phyloP scores from a whole-genome alignment of 2,888 invertebrate species.

The Mythimna vitellina region DNA sequence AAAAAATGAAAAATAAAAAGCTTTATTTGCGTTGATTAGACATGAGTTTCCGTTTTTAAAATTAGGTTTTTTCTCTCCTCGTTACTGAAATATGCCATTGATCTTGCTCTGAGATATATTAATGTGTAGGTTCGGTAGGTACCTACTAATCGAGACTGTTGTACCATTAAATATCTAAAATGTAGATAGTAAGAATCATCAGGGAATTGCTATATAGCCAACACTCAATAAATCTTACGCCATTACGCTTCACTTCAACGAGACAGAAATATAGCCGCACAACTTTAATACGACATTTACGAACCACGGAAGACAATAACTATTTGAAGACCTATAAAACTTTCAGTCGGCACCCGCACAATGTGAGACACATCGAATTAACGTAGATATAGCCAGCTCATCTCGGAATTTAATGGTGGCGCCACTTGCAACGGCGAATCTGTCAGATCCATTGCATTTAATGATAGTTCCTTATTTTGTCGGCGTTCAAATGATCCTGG shows the following conservation, averaged over 20 bases:
- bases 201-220: slow-evolving; percentile 29
- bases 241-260: slow-evolving; percentile 31
- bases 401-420: slow-evolving; percentile 21
- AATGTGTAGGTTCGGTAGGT: slow-evolving; percentile 4
- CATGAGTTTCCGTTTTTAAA: slow-evolving; percentile 36
- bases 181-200: slow-evolving; percentile 11
- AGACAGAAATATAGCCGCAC: slow-evolving; percentile 48
- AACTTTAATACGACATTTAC: slow-evolving; percentile 55
- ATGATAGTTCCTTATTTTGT: slow-evolving; percentile 19
- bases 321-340: slow-evolving; percentile 46
- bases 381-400: slow-evolving; percentile 23
- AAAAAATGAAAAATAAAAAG: slow-evolving; percentile 47
- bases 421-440: slow-evolving; percentile 16
- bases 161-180: slow-evolving; percentile 5
- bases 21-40: slow-evolving; percentile 42
- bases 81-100: slow-evolving; percentile 35
- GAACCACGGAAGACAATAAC: slow-evolving; percentile 58
- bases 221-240: slow-evolving; percentile 48
- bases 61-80: slow-evolving; percentile 22
- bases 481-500: slow-evolving; percentile 10
- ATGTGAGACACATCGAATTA: slow-evolving; percentile 45
- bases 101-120: slow-evolving; percentile 30
- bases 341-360: slow-evolving; percentile 46
- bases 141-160: slow-evolving; percentile 4
- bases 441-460: not conserved